phyloP scores from a whole-genome alignment of 2,113 vertebrate species.

The Cyphomyrus discorhynchus region DNA sequence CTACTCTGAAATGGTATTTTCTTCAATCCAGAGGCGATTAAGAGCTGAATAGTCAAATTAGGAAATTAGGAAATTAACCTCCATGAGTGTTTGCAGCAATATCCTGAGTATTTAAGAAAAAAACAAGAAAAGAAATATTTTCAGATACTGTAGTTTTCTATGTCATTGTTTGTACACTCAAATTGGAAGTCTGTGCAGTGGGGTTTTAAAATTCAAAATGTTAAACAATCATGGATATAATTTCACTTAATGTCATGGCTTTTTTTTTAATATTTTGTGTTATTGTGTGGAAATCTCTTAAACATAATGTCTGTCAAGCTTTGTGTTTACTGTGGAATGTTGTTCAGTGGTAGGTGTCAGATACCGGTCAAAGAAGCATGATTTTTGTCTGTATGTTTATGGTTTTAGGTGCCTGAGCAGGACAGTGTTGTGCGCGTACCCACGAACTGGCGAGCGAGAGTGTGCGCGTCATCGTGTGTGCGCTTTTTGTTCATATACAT shows the following conservation, averaged over 20 bases:
- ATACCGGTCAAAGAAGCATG: neutral
- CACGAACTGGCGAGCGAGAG: neutral
- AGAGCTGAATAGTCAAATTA: neutral
- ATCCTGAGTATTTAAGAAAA: slow-evolving; percentile 8
- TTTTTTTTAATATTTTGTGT: slow-evolving; percentile 4
- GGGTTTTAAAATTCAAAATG: neutral
- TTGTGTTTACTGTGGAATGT: slow-evolving; percentile 6
- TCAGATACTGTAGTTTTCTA: slow-evolving; percentile 15
- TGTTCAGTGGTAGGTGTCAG: neutral
- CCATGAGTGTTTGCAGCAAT: neutral
- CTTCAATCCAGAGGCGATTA: neutral
- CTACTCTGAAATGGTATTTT: slow-evolving; percentile 12
- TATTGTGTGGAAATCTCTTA: neutral
- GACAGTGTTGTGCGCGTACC: neutral
- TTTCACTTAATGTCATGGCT: neutral
- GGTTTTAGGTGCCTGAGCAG: neutral
- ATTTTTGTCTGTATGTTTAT: neutral
- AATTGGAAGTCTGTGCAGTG: neutral
- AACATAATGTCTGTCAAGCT: neutral
- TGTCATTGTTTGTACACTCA: slow-evolving; percentile 16
- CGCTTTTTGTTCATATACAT: neutral
- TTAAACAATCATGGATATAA: slow-evolving; percentile 4
- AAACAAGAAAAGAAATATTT: neutral
- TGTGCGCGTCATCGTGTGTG: neutral
- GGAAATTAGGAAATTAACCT: neutral